Percentiles rank a stretch among this genome's conserved stretches.
Conservation (phyloP, 1,140 invertebrate species). For the Chrysopa pallens region DNA sequence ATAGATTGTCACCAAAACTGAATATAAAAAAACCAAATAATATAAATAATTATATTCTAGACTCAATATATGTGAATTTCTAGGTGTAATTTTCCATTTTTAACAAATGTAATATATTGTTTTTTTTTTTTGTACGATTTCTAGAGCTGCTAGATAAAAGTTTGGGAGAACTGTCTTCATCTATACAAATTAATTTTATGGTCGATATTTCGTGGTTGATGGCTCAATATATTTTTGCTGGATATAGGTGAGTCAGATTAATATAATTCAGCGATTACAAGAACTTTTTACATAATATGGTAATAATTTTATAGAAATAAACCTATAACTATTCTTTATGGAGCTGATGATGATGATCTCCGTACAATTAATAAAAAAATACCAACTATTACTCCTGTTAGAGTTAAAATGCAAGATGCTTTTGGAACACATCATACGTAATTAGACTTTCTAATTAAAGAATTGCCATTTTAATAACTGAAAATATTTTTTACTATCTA, state of each 20-base stretch:
- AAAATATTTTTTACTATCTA: constrained; percentile 2
- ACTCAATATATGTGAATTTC: too few relatives aligned
- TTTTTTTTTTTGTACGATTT: constrained; percentile 8
- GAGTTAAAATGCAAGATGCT: constrained; percentile 52
- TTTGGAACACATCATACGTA: constrained; percentile 84
- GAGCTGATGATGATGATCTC: constrained; percentile 45
- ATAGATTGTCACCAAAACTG: too few relatives aligned
- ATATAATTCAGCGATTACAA: neutral
- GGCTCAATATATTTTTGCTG: constrained; percentile 55
- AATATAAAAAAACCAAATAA: too few relatives aligned
- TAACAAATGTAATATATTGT: neutral
- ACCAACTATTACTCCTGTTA: constrained; percentile 42
- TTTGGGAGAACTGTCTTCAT: constrained; percentile 49
- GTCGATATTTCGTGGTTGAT: constrained; percentile 74
- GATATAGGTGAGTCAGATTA: constrained; percentile 34
- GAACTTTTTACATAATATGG: neutral
- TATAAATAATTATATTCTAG: too few relatives aligned
- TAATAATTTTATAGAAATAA: constrained; percentile 31
- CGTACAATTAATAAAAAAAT: constrained; percentile 28
- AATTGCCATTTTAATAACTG: constrained; percentile 2
- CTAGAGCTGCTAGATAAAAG: constrained; percentile 56
- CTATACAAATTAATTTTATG: constrained; percentile 84
- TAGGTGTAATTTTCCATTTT: too few relatives aligned
- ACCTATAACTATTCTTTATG: constrained; percentile 62
- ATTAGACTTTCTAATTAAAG: constrained; percentile 15